These are phyloP conservation scores for Temnopleurus reevesii DNA, from an alignment of 53 echinoderm and acorn worm species.

Conservation along the genomic window DNA sequence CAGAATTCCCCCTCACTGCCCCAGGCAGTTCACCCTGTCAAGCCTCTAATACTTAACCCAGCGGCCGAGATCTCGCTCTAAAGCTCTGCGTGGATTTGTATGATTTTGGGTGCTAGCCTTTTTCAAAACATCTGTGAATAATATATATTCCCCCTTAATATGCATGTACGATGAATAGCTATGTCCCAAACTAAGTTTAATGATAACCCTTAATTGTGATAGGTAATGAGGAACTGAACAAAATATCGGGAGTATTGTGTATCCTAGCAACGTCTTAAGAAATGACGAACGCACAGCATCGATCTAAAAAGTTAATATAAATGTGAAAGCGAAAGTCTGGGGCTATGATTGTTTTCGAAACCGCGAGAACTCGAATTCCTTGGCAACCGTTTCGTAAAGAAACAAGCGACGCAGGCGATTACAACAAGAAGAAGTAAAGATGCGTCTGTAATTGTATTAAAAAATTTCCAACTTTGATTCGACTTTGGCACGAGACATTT, in stretches of 20 bases:
- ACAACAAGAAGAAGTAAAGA: not conserved
- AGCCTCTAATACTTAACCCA: constrained; percentile 22
- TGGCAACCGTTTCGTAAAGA: constrained; percentile 5
- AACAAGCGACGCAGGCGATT: not conserved
- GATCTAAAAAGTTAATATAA: not conserved
- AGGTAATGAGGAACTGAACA: not conserved
- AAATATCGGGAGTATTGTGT: not conserved
- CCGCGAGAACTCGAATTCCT: constrained; percentile 6
- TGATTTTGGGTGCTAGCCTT: constrained; percentile 1
- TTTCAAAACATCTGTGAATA: constrained; percentile 14
- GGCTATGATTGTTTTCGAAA: not conserved
- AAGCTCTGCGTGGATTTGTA: constrained; percentile 8
- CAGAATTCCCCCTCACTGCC: not conserved
- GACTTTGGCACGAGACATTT: not conserved
- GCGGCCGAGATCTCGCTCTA: constrained; percentile 2
- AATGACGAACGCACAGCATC: not conserved
- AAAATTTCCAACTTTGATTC: constrained; percentile 6
- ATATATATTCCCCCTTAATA: not conserved
- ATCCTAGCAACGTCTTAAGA: not conserved
- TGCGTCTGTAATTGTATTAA: constrained; percentile 6
- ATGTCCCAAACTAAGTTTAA: not conserved
- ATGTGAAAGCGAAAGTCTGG: constrained; percentile 18
- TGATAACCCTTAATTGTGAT: not conserved
- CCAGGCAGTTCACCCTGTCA: not conserved
- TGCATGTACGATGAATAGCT: not conserved